Evolutionary conservation across 2,113 vertebrate species (phyloP).

Genomic region (Rallus limicola): DNA sequence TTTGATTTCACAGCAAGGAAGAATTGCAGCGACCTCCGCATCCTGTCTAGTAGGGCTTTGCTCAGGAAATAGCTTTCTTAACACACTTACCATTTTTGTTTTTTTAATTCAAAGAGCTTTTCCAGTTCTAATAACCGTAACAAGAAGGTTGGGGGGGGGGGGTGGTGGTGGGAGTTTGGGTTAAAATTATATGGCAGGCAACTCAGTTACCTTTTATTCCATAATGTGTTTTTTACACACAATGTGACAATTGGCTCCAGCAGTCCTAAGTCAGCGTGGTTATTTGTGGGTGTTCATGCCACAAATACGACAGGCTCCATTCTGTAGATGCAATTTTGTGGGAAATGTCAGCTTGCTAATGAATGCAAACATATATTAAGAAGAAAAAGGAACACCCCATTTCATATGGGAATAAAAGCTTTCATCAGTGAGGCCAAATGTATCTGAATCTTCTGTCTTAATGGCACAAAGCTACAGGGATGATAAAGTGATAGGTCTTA

Average conservation of each 20-base stretch:
- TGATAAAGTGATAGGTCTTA: background rate
- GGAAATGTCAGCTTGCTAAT: background rate
- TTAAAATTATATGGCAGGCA: background rate
- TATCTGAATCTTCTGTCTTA: background rate
- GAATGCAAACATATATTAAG: background rate
- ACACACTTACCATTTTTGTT: background rate
- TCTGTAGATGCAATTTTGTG: background rate
- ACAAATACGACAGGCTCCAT: background rate
- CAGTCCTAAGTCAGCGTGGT: background rate
- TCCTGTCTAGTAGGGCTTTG: background rate
- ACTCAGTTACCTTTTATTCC: background rate
- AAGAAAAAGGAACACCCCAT: background rate
- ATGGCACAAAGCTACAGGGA: background rate
- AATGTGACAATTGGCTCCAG: background rate
- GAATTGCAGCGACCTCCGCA: background rate
- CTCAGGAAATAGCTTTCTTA: background rate
- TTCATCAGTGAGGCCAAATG: background rate
- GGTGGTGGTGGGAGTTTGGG: no score
- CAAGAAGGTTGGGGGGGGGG: background rate
- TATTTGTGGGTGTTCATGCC: background rate
- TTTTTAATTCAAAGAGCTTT: background rate
- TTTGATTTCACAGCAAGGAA: background rate
- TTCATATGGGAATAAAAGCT: background rate
- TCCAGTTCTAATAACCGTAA: background rate
- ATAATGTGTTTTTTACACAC: background rate